Percentiles rank a stretch among this genome's conserved stretches.
These are phyloP conservation scores for Octopus sinensis DNA, from an alignment of 1,140 invertebrate genomes.

Conservation along the genomic window DNA sequence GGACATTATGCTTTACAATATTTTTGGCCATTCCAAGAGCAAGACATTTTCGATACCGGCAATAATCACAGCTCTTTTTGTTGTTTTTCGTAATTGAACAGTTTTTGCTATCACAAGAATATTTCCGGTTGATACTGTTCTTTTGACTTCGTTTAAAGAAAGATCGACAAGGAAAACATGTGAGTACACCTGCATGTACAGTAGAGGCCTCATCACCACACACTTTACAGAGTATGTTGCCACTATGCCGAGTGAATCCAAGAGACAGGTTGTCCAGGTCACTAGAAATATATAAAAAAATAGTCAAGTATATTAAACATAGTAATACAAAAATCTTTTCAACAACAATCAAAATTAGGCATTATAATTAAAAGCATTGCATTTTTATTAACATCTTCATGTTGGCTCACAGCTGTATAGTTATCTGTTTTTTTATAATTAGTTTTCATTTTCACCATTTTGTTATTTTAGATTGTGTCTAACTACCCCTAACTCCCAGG, in stretches of 20 bases:
- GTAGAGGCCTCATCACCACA: not conserved
- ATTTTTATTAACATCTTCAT: too few species aligned
- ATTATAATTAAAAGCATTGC: too few species aligned
- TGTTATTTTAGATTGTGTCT: too few species aligned
- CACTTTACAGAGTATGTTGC: constrained; percentile 3
- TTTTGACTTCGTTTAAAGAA: not conserved
- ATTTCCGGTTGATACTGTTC: not conserved
- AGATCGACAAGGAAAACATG: not conserved
- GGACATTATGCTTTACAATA: not conserved
- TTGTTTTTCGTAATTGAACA: constrained; percentile 96
- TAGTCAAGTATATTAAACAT: too few species aligned
- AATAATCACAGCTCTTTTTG: constrained; percentile 90
- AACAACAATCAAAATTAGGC: too few species aligned
- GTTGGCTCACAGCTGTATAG: too few species aligned
- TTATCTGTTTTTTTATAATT: too few species aligned
- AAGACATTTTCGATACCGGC: constrained; percentile 86
- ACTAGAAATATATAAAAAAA: too few species aligned
- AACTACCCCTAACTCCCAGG: too few species aligned
- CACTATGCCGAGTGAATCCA: not conserved
- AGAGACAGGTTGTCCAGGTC: not conserved
- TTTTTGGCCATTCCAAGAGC: constrained; percentile 82
- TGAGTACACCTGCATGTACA: not conserved
- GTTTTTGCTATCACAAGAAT: constrained; percentile 29
- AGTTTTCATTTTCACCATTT: too few species aligned
- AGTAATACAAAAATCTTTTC: too few species aligned